Evolutionary conservation across 2,797 vertebrate species (phyloP), one percentile per base, ranked within the genome.

Genomic region (Sternotherus odoratus): DNA sequence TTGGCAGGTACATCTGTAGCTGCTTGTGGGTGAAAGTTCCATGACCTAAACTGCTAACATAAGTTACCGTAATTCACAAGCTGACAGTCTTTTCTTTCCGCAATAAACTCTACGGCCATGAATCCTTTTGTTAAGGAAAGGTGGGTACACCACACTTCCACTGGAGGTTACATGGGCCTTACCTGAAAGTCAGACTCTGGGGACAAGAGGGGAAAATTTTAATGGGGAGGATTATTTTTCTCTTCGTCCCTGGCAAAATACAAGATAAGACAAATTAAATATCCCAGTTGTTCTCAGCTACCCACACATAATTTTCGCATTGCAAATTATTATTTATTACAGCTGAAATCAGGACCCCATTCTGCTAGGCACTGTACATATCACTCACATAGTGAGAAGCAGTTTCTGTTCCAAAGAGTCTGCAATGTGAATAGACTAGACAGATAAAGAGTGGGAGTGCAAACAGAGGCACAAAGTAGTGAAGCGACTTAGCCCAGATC

Each of bases 1-100:
- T 94, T 97, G 94, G 74, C 89, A 96, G 87, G 84, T 26, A 92
- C 15, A 60, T 82, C 91, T 92, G 87, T 92, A 95, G 93, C 83
- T 94, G 91, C 77, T 36, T 95, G 50, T 75, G 79, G 82, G 91
- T 94, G 88, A 93, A 94, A 95, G 33, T 56, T 87, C 80, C 72
- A 36, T 43, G 66, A 92, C 69, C 74, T 89, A 49, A 88, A 87
- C 28, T 77, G 30, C n/a, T 80, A 75, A 88, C 57, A 4, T 66
- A 92, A 93, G 15, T 50, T 77, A 74, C 50, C 43, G 63, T 88
- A 90, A 82, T 63, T 94, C 85, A 79, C 69, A 72, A 54, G 50
- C 24, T 50, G 82, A 75, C 26, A 66, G 36, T 5, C 5, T 24
- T 39, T 57, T 77, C n/a, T 84, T 24, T 77, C 36, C n/a, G 11